phyloP scores from a whole-genome alignment of 2,888 invertebrate genomes.

The Melinopterus prodromus region DNA sequence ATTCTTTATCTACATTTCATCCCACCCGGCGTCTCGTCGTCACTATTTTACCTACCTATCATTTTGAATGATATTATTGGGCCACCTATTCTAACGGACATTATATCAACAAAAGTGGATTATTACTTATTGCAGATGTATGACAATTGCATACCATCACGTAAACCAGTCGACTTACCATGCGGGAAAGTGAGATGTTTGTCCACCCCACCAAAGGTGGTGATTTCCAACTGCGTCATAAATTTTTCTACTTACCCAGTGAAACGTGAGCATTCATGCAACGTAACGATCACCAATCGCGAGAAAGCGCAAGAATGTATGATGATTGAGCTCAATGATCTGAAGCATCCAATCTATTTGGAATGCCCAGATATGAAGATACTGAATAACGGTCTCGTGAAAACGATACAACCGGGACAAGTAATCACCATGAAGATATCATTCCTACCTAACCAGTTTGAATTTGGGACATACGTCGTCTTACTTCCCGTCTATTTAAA shows the following conservation, averaged over 20 bases:
- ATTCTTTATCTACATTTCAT: conserved; percentile 26
- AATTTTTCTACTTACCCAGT: background rate
- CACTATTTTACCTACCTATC: conserved; percentile 23
- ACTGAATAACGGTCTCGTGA: background rate
- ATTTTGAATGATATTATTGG: conserved; percentile 28
- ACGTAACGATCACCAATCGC: conserved; percentile 13
- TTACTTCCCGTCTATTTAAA: conserved; percentile 16
- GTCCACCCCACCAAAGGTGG: conserved; percentile 17
- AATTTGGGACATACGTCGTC: background rate
- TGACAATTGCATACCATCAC: background rate
- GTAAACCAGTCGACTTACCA: background rate
- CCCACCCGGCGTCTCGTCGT: conserved; percentile 7
- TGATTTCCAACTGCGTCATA: conserved; percentile 15
- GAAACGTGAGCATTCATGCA: background rate
- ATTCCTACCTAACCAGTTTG: background rate
- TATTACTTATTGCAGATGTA: background rate
- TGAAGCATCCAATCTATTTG: conserved; percentile 17
- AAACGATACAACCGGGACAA: conserved; percentile 17
- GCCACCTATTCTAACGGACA: background rate
- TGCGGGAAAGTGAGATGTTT: conserved; percentile 8
- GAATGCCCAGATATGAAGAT: conserved; percentile 4
- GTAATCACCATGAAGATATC: conserved; percentile 16
- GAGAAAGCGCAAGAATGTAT: conserved; percentile 24
- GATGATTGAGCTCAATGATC: conserved; percentile 27
- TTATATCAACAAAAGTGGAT: background rate